Base-by-base conservation (phyloP, 2,113 vertebrate genomes). In the Plestiodon gilberti region DNA sequence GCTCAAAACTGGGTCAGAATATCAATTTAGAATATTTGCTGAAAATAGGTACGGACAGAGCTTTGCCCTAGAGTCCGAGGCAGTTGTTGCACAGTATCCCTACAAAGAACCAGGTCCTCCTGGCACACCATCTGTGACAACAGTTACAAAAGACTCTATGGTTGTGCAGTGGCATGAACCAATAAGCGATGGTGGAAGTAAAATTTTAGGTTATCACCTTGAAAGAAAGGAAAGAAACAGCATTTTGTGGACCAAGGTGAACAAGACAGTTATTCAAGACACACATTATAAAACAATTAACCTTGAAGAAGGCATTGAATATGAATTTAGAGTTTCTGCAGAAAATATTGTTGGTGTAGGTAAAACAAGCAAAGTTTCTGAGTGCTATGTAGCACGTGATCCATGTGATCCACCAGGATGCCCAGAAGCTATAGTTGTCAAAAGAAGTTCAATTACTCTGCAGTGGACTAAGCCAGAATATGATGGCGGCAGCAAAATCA, bases 161-260 rank as follows among this genome's bases (percentile, higher is more conserved):
- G 89, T 98, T 7, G 94, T 99, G 79, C 98, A 99, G 78, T 99
- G 99, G 99, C 97, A 99, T 90, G 98, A 99, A 89, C 99, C 99
- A 87, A 95, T 99, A 91, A 95, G 96, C 93, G 98, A 99, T 92
- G 99, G 99, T 91, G 99, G 99, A 88, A 99, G 98, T 89, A 93
- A 87, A 89, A 92, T 99, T 92, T 93, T 99, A 92, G 99, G 99
- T 86, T 99, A 99, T 85, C 99, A 99, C 93, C 97, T 99, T 89
- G 99, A 99, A 92, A 97, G 96, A 86, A 99, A 99, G 92, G 99
- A 99, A 94, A 98, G 98, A 94, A 99, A 99, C 85, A 99, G 99
- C 85, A 99, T 99, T 93, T 95, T 99, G 8, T 99, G 99, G 99
- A 94, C 98, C 90, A 99, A 98, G 95, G 96, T 99, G 76, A 99